A percentile compares a stretch with the other conserved stretches of the same genome.
These are phyloP conservation scores for Erannis defoliaria DNA, from an alignment of 2,888 invertebrate species.

Conservation along the genomic window DNA sequence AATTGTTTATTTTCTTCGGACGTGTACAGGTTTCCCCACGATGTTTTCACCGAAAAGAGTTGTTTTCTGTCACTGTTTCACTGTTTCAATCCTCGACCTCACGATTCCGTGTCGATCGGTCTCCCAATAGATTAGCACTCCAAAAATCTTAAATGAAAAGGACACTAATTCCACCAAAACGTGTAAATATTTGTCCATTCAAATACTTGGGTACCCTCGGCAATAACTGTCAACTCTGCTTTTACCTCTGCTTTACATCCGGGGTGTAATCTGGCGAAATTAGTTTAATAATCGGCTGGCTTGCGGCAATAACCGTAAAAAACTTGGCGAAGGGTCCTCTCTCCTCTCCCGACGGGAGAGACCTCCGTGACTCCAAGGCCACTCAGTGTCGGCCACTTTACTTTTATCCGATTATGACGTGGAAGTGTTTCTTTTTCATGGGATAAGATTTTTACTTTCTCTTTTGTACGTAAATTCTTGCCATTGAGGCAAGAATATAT, in stretches of 20 bases:
- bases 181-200: not conserved
- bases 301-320: constrained; percentile 34
- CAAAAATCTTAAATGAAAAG: no score
- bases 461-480: no score
- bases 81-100: no score
- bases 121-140: no score
- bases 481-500: no score
- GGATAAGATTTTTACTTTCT: not conserved
- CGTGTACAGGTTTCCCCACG: no score
- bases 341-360: not conserved
- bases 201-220: not conserved
- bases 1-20: no score
- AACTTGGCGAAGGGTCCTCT: constrained; percentile 35
- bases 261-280: constrained; percentile 38
- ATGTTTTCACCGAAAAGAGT: no score
- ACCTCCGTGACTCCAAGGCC: not conserved
- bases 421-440: constrained; percentile 15
- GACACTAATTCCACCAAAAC: no score
- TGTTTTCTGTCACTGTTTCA: no score
- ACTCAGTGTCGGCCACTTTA: constrained; percentile 14
- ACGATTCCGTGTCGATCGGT: no score
- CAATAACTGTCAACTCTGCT: constrained; percentile 4
- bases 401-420: constrained; percentile 26
- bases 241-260: constrained; percentile 13
- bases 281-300: constrained; percentile 40